phyloP scores from a whole-genome alignment of 2,113 vertebrate genomes.

The Phrynosoma blainvillii region DNA sequence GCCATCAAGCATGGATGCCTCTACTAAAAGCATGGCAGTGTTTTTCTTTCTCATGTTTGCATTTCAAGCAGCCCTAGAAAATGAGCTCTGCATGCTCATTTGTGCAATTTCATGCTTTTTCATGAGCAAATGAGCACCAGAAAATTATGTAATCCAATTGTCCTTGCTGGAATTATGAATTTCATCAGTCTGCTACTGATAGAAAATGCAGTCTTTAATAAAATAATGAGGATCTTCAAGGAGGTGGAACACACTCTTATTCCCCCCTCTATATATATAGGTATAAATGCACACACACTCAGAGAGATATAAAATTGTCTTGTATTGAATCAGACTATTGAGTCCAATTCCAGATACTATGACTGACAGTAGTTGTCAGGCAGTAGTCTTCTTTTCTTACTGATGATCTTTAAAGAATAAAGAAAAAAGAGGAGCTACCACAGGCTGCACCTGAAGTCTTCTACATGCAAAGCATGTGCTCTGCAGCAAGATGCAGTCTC shows the following conservation, averaged over 20 bases:
- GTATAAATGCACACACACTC: neutral
- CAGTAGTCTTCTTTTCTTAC: neutral
- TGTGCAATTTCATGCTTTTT: slow-evolving; percentile 11
- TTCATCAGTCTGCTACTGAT: slow-evolving; percentile 3
- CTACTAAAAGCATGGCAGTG: neutral
- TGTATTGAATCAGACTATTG: neutral
- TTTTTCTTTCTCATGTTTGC: neutral
- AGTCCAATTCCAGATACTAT: neutral
- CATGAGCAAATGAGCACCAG: neutral
- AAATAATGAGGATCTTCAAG: neutral
- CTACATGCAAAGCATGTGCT: neutral
- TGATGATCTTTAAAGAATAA: neutral
- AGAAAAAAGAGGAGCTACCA: neutral
- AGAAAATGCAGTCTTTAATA: slow-evolving; percentile 18
- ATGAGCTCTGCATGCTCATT: slow-evolving; percentile 6
- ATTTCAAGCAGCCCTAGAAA: slow-evolving; percentile 13
- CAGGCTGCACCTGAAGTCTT: neutral
- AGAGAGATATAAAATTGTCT: neutral
- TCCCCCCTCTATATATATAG: neutral
- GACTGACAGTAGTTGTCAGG: neutral
- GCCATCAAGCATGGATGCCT: neutral
- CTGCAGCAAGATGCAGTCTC: neutral
- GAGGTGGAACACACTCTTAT: neutral
- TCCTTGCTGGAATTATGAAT: slow-evolving; percentile 3
- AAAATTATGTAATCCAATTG: slow-evolving; percentile 24